Evolutionary conservation across 2,888 invertebrate species (phyloP).

Genomic region (Ectobius pallidus): DNA sequence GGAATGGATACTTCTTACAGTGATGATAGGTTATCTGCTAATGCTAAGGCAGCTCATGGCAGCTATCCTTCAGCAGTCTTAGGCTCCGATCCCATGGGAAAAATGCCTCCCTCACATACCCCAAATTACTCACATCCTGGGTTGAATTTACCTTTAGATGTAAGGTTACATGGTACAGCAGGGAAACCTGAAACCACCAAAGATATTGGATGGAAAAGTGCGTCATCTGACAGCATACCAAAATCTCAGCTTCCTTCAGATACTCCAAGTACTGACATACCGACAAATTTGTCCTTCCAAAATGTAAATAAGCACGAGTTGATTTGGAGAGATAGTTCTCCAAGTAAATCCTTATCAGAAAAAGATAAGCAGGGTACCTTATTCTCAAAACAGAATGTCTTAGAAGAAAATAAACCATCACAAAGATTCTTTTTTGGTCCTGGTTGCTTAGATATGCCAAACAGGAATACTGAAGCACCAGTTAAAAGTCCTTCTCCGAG

Average conservation of each 20-base stretch:
- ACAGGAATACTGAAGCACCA: not conserved
- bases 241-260: not conserved
- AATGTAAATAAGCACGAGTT: not conserved
- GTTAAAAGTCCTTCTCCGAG: no score
- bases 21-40: no score
- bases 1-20: not conserved
- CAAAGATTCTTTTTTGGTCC: slow-evolving; percentile 35
- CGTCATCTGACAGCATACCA: not conserved
- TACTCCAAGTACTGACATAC: not conserved
- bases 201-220: no score
- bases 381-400: not conserved
- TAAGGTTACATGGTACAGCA: no score
- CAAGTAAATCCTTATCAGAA: not conserved
- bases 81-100: no score
- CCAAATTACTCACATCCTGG: no score
- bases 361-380: not conserved
- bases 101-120: no score
- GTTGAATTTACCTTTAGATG: no score
- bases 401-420: slow-evolving; percentile 19
- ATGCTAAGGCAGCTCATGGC: no score
- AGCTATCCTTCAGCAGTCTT: no score
- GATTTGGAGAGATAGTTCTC: not conserved
- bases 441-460: slow-evolving; percentile 30
- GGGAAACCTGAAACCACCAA: no score
- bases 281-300: not conserved